These are phyloP conservation scores for Actinia equina DNA, from an alignment of 64 coral and sea anemone species.

Conservation along the genomic window DNA sequence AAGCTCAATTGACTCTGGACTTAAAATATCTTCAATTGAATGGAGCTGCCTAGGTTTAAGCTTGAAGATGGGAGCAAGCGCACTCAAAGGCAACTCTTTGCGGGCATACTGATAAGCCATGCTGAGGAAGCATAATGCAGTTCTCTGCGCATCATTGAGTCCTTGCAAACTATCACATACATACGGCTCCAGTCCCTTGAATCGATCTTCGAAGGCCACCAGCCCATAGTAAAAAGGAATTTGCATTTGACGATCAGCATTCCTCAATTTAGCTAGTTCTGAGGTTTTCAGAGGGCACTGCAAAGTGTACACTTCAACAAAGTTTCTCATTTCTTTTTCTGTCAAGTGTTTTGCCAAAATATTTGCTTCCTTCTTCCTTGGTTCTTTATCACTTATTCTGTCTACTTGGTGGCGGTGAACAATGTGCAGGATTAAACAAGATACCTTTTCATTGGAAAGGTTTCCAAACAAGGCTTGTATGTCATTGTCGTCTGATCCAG, in stretches of 20 bases:
- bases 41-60: background rate
- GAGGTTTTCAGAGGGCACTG: background rate
- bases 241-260: constrained; percentile 2
- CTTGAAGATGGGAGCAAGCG: constrained; percentile 20
- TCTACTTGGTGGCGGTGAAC: background rate
- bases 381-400: background rate
- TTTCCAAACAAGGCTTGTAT: constrained; percentile 29
- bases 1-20: background rate
- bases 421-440: constrained; percentile 42
- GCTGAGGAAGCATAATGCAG: constrained; percentile 33
- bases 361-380: background rate
- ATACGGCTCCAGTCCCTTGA: constrained; percentile 38
- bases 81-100: background rate
- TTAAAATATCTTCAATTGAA: constrained; percentile 17
- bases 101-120: constrained; percentile 69
- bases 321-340: constrained; percentile 1
- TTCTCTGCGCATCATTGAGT: background rate
- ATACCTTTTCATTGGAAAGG: constrained; percentile 61
- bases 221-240: constrained; percentile 72
- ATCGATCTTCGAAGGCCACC: constrained; percentile 52
- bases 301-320: constrained; percentile 40
- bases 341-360: background rate
- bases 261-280: background rate
- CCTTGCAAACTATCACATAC: constrained; percentile 40
- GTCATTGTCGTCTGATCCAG: constrained; percentile 29